phyloP scores from a whole-genome alignment of 2,888 invertebrate species.

The Notodonta dromedarius region DNA sequence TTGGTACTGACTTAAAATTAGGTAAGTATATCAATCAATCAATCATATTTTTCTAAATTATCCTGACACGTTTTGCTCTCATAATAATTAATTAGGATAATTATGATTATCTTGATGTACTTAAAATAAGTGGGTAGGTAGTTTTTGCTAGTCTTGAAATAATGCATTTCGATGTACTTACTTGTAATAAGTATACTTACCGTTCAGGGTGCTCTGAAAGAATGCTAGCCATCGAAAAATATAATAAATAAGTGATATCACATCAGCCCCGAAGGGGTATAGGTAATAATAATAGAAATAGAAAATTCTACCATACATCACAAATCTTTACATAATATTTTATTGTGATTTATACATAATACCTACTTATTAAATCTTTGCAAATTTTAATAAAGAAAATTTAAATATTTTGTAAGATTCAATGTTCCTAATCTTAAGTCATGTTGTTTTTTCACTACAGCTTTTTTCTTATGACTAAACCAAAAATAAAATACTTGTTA shows the following conservation, averaged over 20 bases:
- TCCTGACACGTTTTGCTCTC: slow-evolving; percentile 1
- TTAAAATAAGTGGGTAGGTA: not conserved
- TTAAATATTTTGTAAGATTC: not conserved
- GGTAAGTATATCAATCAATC: not conserved
- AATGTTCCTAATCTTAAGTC: slow-evolving; percentile 3
- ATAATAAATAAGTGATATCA: too few species aligned
- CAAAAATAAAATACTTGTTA: slow-evolving; percentile 43
- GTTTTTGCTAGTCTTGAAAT: slow-evolving; percentile 30
- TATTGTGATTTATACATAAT: too few species aligned
- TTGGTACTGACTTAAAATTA: too few species aligned
- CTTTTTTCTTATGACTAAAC: slow-evolving; percentile 26
- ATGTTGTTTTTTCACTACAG: not conserved
- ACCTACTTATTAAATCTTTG: too few species aligned
- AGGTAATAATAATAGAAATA: not conserved
- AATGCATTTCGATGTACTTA: slow-evolving; percentile 25
- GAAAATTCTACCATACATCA: not conserved
- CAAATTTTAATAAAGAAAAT: too few species aligned
- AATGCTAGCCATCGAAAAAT: not conserved
- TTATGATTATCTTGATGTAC: not conserved
- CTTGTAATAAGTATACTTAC: slow-evolving; percentile 11
- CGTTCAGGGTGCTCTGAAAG: not conserved
- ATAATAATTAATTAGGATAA: not conserved
- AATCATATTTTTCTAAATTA: not conserved
- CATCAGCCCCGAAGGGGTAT: too few species aligned
- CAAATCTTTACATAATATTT: not conserved